Conservation (phyloP, 2,888 invertebrate genomes). For the Chaetogeoica ovagalla region DNA sequence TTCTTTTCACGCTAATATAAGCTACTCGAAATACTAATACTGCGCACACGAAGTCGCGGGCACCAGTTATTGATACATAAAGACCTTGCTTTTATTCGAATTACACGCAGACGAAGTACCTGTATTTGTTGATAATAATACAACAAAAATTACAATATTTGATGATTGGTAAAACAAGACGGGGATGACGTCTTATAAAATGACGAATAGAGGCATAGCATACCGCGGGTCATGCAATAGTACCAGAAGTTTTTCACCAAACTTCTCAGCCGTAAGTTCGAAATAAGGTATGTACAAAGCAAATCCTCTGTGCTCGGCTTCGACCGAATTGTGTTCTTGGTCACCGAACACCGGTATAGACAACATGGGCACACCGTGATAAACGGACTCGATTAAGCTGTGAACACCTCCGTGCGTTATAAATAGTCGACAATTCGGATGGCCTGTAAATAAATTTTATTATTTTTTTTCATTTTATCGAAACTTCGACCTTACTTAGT, state of each 20-base stretch:
- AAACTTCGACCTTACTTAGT: conserved; percentile 2
- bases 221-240: conserved; percentile 25
- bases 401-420: conserved; percentile 49
- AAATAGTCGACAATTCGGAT: conserved; percentile 47
- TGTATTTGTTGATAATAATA: neutral
- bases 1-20: too few relatives aligned
- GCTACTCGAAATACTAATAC: too few relatives aligned
- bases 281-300: conserved; percentile 32
- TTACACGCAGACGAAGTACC: too few relatives aligned
- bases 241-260: neutral
- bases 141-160: too few relatives aligned
- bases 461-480: too few relatives aligned
- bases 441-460: conserved; percentile 15
- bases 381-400: conserved; percentile 41
- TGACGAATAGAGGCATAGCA: neutral
- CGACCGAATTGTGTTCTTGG: conserved; percentile 39
- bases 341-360: conserved; percentile 46
- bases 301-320: conserved; percentile 31
- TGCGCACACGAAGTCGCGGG: too few relatives aligned
- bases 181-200: neutral
- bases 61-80: too few relatives aligned
- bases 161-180: too few relatives aligned
- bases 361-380: conserved; percentile 46
- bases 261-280: conserved; percentile 9
- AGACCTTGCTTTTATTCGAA: too few relatives aligned